These are phyloP conservation scores for Malachius bipustulatus DNA, from an alignment of 2,888 invertebrate species.

Conservation along the genomic window DNA sequence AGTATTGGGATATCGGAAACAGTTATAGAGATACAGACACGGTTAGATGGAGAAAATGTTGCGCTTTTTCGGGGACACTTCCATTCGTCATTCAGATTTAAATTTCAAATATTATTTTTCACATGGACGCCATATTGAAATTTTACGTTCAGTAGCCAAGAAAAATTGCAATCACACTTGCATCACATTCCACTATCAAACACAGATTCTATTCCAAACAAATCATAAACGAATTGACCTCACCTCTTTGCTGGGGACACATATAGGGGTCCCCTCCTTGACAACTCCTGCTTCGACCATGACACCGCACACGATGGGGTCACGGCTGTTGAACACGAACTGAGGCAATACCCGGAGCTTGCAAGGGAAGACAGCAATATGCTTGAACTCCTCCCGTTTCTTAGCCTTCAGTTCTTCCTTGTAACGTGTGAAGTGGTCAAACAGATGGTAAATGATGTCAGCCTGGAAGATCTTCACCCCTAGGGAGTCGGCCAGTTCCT, in stretches of 20 bases:
- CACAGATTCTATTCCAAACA: background rate
- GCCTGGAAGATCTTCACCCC: slow-evolving; percentile 96
- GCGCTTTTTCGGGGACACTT: too few species aligned
- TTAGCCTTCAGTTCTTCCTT: slow-evolving; percentile 81
- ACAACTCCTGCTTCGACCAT: slow-evolving; percentile 91
- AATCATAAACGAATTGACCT: slow-evolving; percentile 19
- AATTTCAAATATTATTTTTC: too few species aligned
- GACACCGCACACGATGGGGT: slow-evolving; percentile 96
- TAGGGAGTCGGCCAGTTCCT: slow-evolving; percentile 88
- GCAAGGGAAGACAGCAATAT: slow-evolving; percentile 97
- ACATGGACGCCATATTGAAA: too few species aligned
- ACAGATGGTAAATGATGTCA: slow-evolving; percentile 99
- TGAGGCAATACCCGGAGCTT: slow-evolving; percentile 74
- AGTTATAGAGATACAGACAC: too few species aligned
- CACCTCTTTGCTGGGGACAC: slow-evolving; percentile 93
- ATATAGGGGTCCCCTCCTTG: slow-evolving; percentile 93
- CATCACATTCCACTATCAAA: background rate
- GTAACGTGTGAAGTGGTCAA: slow-evolving; percentile 91
- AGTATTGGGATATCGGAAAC: too few species aligned
- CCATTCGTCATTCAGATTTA: too few species aligned
- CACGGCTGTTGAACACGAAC: slow-evolving; percentile 94
- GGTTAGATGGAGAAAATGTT: too few species aligned
- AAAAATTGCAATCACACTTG: too few species aligned
- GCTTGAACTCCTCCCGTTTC: slow-evolving; percentile 90
- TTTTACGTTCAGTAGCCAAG: too few species aligned